A percentile compares a stretch with the other conserved stretches of the same genome.
phyloP scores from a whole-genome alignment of 2,113 vertebrate species.

The Mustela lutreola region DNA sequence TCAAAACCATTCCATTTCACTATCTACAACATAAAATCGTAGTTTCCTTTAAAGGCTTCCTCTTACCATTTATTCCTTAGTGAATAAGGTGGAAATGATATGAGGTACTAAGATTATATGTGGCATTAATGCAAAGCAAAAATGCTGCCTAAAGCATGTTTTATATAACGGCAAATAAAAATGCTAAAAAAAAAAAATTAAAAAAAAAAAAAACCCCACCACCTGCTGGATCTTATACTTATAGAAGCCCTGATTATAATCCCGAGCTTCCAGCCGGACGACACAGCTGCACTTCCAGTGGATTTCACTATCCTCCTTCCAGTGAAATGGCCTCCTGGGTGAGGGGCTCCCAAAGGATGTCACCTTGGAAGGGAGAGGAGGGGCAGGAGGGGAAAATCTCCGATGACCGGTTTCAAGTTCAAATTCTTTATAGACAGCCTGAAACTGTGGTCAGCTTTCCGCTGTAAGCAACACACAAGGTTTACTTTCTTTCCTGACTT shows the following conservation, averaged over 20 bases:
- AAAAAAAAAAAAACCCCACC: constrained; percentile 57
- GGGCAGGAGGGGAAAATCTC: constrained; percentile 49
- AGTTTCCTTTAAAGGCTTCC: constrained; percentile 70
- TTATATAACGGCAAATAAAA: constrained; percentile 83
- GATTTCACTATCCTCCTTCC: constrained; percentile 20
- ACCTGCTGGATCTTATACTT: constrained; percentile 75
- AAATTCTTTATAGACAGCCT: constrained; percentile 61
- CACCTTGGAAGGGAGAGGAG: constrained; percentile 27
- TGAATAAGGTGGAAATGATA: constrained; percentile 70
- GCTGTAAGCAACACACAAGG: constrained; percentile 80
- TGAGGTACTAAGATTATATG: constrained; percentile 76
- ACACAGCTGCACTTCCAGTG: constrained; percentile 47
- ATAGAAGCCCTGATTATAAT: background rate
- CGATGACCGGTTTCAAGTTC: constrained; percentile 64
- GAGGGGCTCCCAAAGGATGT: background rate
- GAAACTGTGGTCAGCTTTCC: constrained; percentile 82
- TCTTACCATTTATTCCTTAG: constrained; percentile 53
- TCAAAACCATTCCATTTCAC: constrained; percentile 59
- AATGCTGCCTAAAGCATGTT: constrained; percentile 80
- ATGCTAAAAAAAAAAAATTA: constrained; percentile 59
- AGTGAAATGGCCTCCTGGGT: background rate
- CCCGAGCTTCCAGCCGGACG: constrained; percentile 45
- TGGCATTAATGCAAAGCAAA: constrained; percentile 82
- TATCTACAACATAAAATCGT: constrained; percentile 45
- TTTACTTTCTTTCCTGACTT: constrained; percentile 80